These are phyloP conservation scores for Falcunculus frontatus DNA, from an alignment of 2,113 vertebrate species.

Conservation along the genomic window DNA sequence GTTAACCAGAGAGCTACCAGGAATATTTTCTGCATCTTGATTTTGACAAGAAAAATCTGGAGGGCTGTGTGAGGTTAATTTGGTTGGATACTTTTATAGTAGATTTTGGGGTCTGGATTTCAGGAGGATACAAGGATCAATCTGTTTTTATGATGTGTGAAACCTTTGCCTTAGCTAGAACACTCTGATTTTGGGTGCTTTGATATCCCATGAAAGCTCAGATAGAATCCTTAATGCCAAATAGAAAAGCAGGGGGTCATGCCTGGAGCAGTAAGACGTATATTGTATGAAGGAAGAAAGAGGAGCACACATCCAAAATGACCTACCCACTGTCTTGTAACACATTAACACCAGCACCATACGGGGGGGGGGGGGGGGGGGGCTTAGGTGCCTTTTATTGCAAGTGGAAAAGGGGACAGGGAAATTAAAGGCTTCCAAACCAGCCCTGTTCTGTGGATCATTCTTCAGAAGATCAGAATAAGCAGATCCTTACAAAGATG, in stretches of 20 bases:
- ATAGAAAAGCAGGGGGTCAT: not conserved
- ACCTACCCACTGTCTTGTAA: not conserved
- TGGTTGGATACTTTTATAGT: not conserved
- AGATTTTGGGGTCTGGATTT: not conserved
- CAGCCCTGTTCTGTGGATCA: not conserved
- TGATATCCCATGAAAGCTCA: not conserved
- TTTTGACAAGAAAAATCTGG: not conserved
- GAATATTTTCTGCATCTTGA: not conserved
- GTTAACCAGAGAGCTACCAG: not conserved
- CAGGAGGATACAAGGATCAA: not conserved
- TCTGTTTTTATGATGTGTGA: not conserved
- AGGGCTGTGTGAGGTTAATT: not conserved
- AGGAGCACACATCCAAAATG: not conserved
- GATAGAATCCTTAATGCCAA: not conserved
- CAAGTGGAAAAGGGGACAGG: not conserved
- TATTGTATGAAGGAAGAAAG: not conserved
- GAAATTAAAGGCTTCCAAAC: not conserved
- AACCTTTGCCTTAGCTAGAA: not conserved
- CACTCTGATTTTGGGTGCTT: not conserved
- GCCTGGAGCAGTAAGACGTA: accelerated
- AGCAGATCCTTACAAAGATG: not conserved
- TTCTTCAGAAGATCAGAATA: not conserved
- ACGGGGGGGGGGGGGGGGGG: too few species aligned
- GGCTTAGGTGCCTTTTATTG: not conserved
- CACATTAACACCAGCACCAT: not conserved